Evolutionary conservation across 2,797 vertebrate genomes (phyloP).

Genomic region (Anableps anableps): DNA sequence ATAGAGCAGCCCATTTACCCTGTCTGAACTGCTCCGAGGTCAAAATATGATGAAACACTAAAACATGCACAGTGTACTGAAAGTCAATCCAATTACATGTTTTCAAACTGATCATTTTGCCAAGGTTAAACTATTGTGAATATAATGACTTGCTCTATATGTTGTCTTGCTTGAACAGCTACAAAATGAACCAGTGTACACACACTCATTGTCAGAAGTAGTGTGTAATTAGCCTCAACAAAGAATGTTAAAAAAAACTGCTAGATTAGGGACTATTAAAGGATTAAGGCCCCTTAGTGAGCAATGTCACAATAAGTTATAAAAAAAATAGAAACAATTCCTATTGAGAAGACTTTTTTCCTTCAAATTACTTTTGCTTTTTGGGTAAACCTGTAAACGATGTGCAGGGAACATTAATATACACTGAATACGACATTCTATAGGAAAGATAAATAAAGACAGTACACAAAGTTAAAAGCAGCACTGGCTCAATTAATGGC

Average conservation of each 20-base stretch:
- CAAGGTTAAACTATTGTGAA: not conserved
- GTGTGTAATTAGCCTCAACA: not conserved
- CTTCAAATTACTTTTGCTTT: not conserved
- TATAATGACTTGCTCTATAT: not conserved
- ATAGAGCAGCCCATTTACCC: conserved; percentile 1
- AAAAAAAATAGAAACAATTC: not conserved
- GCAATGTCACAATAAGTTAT: not conserved
- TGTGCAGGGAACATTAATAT: not conserved
- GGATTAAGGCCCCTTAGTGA: not conserved
- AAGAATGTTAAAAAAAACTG: not conserved
- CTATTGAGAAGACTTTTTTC: not conserved
- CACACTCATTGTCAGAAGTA: not conserved
- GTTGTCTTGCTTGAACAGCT: not conserved
- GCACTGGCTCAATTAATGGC: not conserved
- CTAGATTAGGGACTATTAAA: not conserved
- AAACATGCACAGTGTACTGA: conserved; percentile 1
- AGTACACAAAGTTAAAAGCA: not conserved
- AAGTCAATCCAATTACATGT: not conserved
- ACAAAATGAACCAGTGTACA: not conserved
- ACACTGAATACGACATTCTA: not conserved
- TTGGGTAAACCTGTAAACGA: not conserved
- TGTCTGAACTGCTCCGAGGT: not conserved
- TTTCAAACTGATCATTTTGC: not conserved
- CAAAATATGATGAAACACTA: conserved; percentile 6
- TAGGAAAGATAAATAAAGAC: not conserved